Percentiles rank a stretch among this genome's conserved stretches.
phyloP scores from a whole-genome alignment of 2,797 vertebrate genomes.

The Fistularia commersonii region DNA sequence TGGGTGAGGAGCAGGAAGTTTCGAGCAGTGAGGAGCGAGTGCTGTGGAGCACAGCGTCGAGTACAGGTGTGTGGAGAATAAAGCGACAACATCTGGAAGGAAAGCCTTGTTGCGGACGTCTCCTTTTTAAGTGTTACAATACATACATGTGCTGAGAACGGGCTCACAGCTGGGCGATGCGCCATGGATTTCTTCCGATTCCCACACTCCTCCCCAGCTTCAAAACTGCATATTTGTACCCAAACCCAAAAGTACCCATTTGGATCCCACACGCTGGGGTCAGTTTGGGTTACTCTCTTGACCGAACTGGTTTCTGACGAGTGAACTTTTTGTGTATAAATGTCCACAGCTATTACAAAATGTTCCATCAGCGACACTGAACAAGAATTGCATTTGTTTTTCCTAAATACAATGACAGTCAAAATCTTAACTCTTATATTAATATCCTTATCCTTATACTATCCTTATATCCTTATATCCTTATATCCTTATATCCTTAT shows the following conservation, averaged over 20 bases:
- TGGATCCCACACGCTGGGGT: constrained; percentile 23
- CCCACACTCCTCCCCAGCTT: constrained; percentile 13
- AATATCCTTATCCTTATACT: too few relatives aligned
- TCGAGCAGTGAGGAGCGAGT: too few relatives aligned
- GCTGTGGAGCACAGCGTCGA: too few relatives aligned
- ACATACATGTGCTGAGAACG: constrained; percentile 17
- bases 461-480: too few relatives aligned
- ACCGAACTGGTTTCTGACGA: not conserved
- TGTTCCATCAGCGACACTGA: too few relatives aligned
- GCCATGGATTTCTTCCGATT: constrained; percentile 25
- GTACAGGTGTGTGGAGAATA: not conserved
- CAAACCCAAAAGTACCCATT: constrained; percentile 16
- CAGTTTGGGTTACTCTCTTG: constrained; percentile 21
- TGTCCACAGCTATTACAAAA: too few relatives aligned
- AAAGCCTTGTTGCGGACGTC: too few relatives aligned
- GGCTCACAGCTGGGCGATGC: constrained; percentile 40
- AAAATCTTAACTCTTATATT: too few relatives aligned
- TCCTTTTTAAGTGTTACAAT: too few relatives aligned
- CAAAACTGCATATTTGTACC: constrained; percentile 18
- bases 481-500: too few relatives aligned
- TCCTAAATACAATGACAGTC: not conserved
- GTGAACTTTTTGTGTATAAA: not conserved
- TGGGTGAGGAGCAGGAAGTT: too few relatives aligned
- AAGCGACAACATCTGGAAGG: too few relatives aligned
- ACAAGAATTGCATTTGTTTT: not conserved